Evolutionary conservation across 1,140 invertebrate genomes (phyloP).

Genomic region (Drosophila mojavensis): DNA sequence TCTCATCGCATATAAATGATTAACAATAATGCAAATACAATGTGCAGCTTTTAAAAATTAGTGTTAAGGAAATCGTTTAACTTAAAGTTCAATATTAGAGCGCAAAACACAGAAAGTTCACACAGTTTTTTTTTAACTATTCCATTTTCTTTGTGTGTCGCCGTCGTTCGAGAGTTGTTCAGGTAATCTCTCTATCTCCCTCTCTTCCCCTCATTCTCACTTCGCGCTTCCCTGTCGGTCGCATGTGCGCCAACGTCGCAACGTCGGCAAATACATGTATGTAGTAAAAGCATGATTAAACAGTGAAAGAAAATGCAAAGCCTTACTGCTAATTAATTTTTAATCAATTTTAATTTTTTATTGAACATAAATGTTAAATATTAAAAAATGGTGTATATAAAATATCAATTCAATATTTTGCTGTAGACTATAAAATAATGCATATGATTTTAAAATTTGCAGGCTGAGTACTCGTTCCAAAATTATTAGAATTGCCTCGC

Average conservation of each 20-base stretch:
- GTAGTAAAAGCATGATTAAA: slow-evolving; percentile 24
- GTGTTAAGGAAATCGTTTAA: background rate
- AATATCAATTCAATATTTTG: background rate
- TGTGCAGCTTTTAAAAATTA: background rate
- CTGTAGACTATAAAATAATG: background rate
- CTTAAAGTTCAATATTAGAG: background rate
- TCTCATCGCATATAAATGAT: background rate
- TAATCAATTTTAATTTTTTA: background rate
- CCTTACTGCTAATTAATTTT: background rate
- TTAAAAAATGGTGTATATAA: background rate
- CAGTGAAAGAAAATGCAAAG: background rate
- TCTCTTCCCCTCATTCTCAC: background rate
- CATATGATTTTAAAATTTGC: background rate
- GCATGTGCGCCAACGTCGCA: slow-evolving; percentile 45
- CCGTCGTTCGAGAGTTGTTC: slow-evolving; percentile 3
- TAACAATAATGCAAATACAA: background rate
- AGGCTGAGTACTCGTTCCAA: slow-evolving; percentile 13
- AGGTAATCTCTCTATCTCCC: background rate
- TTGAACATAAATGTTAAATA: background rate
- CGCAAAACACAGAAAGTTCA: background rate
- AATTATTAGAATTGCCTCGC: background rate
- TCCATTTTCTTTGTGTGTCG: slow-evolving; percentile 24
- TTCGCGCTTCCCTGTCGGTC: background rate
- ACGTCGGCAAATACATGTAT: slow-evolving; percentile 58
- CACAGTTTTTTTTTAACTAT: background rate